Conservation (phyloP, 2,113 vertebrate genomes). For the Corythaixoides concolor region DNA sequence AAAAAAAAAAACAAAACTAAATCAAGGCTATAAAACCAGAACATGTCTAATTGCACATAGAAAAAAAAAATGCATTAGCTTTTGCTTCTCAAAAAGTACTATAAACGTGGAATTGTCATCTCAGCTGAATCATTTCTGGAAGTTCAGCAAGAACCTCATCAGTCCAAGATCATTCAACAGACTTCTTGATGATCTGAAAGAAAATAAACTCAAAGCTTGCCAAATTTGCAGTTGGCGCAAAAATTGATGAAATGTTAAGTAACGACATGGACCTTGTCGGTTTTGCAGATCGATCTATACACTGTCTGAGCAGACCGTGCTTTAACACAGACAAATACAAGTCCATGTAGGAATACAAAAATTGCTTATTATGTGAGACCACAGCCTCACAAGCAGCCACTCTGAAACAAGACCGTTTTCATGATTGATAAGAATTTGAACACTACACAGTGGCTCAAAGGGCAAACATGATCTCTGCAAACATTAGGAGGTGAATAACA, state of each 20-base stretch:
- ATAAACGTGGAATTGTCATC: not conserved
- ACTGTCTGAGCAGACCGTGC: not conserved
- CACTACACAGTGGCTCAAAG: not conserved
- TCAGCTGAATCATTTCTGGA: not conserved
- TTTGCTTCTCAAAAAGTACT: not conserved
- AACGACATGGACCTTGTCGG: not conserved
- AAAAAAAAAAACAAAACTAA: too few species aligned
- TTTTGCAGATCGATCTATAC: not conserved
- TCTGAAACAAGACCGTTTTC: not conserved
- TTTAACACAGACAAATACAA: not conserved
- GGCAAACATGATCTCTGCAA: not conserved
- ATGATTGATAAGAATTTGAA: not conserved
- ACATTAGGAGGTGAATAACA: not conserved
- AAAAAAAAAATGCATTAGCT: not conserved
- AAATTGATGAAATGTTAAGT: slow-evolving; percentile 24
- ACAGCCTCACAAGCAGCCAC: not conserved
- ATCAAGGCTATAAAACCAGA: not conserved
- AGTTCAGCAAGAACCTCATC: slow-evolving; percentile 12
- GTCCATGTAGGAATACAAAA: not conserved
- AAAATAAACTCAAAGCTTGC: slow-evolving; percentile 1
- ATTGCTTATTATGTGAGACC: not conserved
- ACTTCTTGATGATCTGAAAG: not conserved
- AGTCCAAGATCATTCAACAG: not conserved
- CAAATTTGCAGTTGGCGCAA: not conserved
- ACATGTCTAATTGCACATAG: not conserved